A percentile compares a stretch with the other conserved stretches of the same genome.
These are phyloP conservation scores for Anableps anableps DNA, from an alignment of 2,797 vertebrate species.

Conservation along the genomic window DNA sequence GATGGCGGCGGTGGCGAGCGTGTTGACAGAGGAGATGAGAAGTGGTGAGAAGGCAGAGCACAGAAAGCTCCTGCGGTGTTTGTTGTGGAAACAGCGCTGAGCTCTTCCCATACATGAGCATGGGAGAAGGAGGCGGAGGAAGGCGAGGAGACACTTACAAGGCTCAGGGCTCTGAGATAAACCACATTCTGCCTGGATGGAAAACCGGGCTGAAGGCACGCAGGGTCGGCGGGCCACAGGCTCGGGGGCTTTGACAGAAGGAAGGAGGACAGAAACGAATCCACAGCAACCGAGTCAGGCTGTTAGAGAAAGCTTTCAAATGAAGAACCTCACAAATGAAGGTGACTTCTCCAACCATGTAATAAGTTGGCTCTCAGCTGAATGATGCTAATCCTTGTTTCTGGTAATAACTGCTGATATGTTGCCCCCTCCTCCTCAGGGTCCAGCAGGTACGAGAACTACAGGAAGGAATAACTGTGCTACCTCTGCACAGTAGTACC, in stretches of 20 bases:
- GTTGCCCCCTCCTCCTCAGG: neutral
- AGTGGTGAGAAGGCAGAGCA: slow-evolving; percentile 37
- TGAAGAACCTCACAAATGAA: neutral
- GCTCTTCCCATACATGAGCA: slow-evolving; percentile 51
- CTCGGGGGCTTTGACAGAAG: neutral
- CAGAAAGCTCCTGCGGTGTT: slow-evolving; percentile 49
- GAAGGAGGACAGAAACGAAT: neutral
- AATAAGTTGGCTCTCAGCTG: neutral
- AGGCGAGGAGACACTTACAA: neutral
- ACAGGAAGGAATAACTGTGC: too few species aligned
- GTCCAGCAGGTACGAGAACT: neutral
- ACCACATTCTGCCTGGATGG: slow-evolving; percentile 24
- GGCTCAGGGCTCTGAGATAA: neutral
- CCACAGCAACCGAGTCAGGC: neutral
- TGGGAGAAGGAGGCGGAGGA: neutral
- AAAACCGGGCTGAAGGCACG: slow-evolving; percentile 20
- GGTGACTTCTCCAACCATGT: neutral
- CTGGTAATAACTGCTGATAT: neutral
- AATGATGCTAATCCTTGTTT: neutral
- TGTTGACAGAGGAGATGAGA: slow-evolving; percentile 35
- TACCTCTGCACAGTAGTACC: neutral
- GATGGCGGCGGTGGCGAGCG: neutral
- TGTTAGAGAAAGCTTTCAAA: neutral
- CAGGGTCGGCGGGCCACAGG: neutral
- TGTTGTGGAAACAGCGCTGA: slow-evolving; percentile 66